phyloP scores from a whole-genome alignment of 2,113 vertebrate species.

The Dipodomys stephensi region DNA sequence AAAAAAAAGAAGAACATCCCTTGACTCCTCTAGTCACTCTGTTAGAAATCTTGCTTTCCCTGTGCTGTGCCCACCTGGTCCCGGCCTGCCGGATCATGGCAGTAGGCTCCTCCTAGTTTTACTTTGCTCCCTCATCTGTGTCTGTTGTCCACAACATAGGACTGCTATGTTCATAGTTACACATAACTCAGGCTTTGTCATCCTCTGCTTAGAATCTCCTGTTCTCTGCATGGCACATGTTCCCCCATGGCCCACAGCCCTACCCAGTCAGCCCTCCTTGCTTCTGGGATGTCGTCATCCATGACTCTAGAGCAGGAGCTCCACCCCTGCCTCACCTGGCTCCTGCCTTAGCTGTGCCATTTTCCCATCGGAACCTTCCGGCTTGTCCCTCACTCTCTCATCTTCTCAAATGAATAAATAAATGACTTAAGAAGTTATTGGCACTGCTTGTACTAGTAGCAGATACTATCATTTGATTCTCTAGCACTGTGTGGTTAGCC shows the following conservation, averaged over 20 bases:
- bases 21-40: not conserved
- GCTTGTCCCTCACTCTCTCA: not conserved
- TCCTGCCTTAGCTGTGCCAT: not conserved
- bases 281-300: not conserved
- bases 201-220: not conserved
- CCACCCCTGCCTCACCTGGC: not conserved
- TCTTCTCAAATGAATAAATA: not conserved
- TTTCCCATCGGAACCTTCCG: accelerated
- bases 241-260: too few species aligned
- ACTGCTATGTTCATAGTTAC: not conserved
- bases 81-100: not conserved
- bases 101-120: not conserved
- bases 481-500: not conserved
- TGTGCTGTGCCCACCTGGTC: not conserved
- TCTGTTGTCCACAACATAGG: not conserved
- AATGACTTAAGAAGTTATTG: not conserved
- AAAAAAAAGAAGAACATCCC: too few species aligned
- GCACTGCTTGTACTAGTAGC: not conserved
- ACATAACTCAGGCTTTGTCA: not conserved
- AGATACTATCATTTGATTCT: not conserved
- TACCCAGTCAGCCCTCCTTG: not conserved
- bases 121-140: too few species aligned
- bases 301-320: not conserved
- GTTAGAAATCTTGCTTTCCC: not conserved
- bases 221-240: not conserved